Evolutionary conservation across 2,797 vertebrate genomes (phyloP), one percentile per base, ranked within the genome.

Genomic region (Benthosema pterotum): DNA sequence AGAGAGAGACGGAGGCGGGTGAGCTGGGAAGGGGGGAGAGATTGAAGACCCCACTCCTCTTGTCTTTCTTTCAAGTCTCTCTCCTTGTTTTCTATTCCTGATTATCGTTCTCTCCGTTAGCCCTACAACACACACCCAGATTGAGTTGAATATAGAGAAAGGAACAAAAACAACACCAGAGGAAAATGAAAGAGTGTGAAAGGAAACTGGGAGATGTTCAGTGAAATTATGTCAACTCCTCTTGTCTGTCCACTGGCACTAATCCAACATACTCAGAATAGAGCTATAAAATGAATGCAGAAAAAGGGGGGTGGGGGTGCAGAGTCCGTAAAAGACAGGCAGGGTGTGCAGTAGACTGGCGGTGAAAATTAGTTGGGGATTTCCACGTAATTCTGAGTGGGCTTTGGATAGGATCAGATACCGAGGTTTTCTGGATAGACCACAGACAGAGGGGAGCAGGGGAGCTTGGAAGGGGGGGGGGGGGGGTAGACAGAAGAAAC

Each of bases 1-100:
- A 68, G 49, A 19, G 60, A 53, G 32, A 54, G 55, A 18, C 52
- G 22, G 11, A 11, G 48, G 17, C 11, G 54, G 16, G 50, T 55
- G 61, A 19, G 87, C 91, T 75, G 75, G 79, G 88, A 76, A 79
- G 79, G 86, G 78, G 83, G 88, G 85, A 84, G 89, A 82, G 89
- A 80, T 60, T 42, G 46, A 74, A 74, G 72, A 79, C 15, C 15
- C 11, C 9, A 13, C 63, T 67, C 60, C 55, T 67, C 60, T 54
- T 6, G 5, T 72, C 51, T 66, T n/a, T 60, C 50, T 55, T 72
- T 61, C 60, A 79, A 55, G 54, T 78, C 69, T 77, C 72, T 72
- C 70, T 56, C 71, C 75, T 83, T 85, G 71, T 82, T 84, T 82
- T 79, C 59, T 73, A 75, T 80, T 75, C 72, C 63, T 75, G 57